A percentile compares a stretch with the other conserved stretches of the same genome.
phyloP scores from a whole-genome alignment of 1,140 invertebrate genomes.

The Choristoneura fumiferana region DNA sequence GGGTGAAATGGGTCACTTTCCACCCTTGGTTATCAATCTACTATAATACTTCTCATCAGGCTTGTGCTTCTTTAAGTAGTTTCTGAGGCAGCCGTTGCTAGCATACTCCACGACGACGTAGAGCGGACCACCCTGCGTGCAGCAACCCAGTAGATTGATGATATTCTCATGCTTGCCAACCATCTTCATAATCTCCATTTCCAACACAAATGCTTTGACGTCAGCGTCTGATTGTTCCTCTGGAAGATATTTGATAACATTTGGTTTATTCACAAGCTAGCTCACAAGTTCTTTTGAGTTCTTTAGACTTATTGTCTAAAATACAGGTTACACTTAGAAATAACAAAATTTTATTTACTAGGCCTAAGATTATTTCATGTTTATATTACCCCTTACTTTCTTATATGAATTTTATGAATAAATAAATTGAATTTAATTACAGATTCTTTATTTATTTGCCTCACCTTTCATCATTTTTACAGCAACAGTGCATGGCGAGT shows the following conservation, averaged over 20 bases:
- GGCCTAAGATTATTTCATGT: too few species aligned
- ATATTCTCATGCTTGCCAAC: constrained; percentile 99
- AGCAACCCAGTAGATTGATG: constrained; percentile 97
- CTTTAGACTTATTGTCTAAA: too few species aligned
- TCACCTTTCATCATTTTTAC: constrained; percentile 97
- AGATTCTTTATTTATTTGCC: neutral
- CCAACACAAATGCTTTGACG: constrained; percentile 96
- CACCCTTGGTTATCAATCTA: too few species aligned
- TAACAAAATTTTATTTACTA: too few species aligned
- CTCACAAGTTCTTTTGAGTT: too few species aligned
- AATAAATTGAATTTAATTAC: too few species aligned
- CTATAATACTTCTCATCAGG: constrained; percentile 69
- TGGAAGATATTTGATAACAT: constrained; percentile 75
- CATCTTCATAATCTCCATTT: constrained; percentile 99
- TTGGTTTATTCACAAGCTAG: too few species aligned
- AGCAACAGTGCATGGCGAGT: neutral
- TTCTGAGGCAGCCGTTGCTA: constrained; percentile 95
- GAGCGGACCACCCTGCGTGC: constrained; percentile 95
- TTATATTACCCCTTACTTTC: too few species aligned
- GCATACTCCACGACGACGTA: constrained; percentile 98
- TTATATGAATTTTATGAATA: too few species aligned
- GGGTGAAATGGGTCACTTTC: too few species aligned
- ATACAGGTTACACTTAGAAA: too few species aligned
- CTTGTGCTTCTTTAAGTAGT: constrained; percentile 93
- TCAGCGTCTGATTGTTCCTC: constrained; percentile 97